Evolutionary conservation across 2,113 vertebrate species (phyloP).

Genomic region (Mobula birostris): DNA sequence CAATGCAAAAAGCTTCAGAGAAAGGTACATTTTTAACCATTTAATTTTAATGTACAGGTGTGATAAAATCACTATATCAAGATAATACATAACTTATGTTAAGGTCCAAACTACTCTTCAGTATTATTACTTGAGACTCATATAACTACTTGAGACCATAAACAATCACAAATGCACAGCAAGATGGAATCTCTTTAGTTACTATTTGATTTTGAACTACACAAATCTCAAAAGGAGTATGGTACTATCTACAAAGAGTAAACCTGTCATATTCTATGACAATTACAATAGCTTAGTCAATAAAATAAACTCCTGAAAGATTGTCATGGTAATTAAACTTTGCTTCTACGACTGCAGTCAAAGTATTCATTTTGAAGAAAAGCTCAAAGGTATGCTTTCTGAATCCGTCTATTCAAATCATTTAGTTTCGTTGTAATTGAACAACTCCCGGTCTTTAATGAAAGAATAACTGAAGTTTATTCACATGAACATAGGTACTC

Average conservation of each 20-base stretch:
- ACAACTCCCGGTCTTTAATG: neutral
- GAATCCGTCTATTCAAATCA: neutral
- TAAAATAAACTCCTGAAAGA: neutral
- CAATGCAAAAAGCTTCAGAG: no score
- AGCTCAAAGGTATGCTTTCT: constrained; percentile 6
- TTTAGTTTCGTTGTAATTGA: neutral
- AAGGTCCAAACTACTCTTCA: neutral
- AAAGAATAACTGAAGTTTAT: neutral
- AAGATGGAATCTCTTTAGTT: neutral
- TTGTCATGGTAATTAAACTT: neutral
- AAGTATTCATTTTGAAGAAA: neutral
- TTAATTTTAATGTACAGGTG: neutral
- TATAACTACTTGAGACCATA: neutral
- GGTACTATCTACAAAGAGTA: neutral
- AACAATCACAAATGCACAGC: neutral
- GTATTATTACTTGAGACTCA: neutral
- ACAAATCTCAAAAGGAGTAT: neutral
- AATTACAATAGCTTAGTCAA: neutral
- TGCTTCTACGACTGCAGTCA: neutral
- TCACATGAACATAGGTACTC: neutral
- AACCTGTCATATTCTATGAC: neutral
- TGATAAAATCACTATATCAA: neutral
- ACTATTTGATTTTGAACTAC: neutral
- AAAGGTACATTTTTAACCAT: no score
- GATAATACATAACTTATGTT: neutral